A percentile compares a stretch with the other conserved stretches of the same genome.
Conservation (phyloP, 2,113 vertebrate genomes). For the Rhizomys pruinosus region DNA sequence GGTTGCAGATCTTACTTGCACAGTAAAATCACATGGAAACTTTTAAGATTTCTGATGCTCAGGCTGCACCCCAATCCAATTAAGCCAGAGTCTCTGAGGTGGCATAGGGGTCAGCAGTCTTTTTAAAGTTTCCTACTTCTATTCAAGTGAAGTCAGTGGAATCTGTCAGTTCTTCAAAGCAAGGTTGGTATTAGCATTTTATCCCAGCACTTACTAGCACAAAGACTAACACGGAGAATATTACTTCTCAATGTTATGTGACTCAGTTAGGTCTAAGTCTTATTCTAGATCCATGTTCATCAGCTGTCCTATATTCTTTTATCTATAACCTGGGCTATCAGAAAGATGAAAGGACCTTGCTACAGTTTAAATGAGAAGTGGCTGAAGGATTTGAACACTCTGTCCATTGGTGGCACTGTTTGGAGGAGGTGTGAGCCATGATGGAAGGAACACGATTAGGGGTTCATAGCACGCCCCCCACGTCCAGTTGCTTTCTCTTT, state of each 20-base stretch:
- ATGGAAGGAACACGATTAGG: too few relatives aligned
- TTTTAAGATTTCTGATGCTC: neutral
- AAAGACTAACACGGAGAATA: neutral
- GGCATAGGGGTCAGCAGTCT: neutral
- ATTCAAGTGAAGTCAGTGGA: neutral
- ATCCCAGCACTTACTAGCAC: neutral
- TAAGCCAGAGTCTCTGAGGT: neutral
- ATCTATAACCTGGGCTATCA: neutral
- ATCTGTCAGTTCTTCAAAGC: neutral
- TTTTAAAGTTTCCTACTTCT: neutral
- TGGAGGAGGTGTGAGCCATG: too few relatives aligned
- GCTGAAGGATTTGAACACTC: too few relatives aligned
- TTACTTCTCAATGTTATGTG: neutral
- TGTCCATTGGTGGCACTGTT: too few relatives aligned
- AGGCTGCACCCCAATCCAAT: neutral
- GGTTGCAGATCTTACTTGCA: neutral
- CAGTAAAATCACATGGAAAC: neutral
- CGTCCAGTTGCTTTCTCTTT: too few relatives aligned
- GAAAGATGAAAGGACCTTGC: neutral
- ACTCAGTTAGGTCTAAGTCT: neutral
- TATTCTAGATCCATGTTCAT: neutral
- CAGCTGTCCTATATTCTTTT: neutral
- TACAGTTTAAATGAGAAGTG: too few relatives aligned
- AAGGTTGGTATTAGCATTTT: neutral
- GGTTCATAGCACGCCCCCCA: too few relatives aligned